Evolutionary conservation across 2,888 invertebrate genomes (phyloP).

Genomic region (Ethmia dodecea): DNA sequence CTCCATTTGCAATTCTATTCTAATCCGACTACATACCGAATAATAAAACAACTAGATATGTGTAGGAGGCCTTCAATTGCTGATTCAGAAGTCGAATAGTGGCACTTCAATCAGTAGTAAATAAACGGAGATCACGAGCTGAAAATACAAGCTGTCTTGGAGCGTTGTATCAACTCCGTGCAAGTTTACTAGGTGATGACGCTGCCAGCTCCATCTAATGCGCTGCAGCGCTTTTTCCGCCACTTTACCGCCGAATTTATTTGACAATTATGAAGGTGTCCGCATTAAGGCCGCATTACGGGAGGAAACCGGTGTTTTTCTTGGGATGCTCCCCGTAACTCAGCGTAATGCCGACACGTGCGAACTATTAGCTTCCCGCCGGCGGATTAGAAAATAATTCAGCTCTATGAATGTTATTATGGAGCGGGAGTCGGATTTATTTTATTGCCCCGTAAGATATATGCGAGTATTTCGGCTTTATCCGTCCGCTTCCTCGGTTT

Average conservation of each 20-base stretch:
- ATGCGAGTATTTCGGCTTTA: constrained; percentile 66
- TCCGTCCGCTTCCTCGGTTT: constrained; percentile 57
- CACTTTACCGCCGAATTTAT: constrained; percentile 66
- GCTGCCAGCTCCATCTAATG: constrained; percentile 34
- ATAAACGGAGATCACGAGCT: no score
- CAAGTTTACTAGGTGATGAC: constrained; percentile 66
- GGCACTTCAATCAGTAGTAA: no score
- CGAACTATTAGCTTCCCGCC: constrained; percentile 73
- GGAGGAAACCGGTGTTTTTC: constrained; percentile 73
- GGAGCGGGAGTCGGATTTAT: constrained; percentile 69
- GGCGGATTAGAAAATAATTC: constrained; percentile 76
- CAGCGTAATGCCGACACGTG: constrained; percentile 68
- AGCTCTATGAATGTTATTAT: constrained; percentile 73
- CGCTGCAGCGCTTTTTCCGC: constrained; percentile 52
- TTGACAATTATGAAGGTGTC: constrained; percentile 75
- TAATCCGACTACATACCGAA: no score
- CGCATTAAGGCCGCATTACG: constrained; percentile 68
- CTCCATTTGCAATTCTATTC: no score
- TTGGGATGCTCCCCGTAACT: constrained; percentile 69
- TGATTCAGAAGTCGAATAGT: no score
- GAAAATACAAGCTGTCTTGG: constrained; percentile 15
- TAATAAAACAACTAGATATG: no score
- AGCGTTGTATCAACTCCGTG: constrained; percentile 25
- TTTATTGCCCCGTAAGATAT: constrained; percentile 68
- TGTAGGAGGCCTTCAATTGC: no score